Evolutionary conservation across 2,888 invertebrate species (phyloP), one percentile per base, ranked within the genome.

Genomic region (Ormyrus pomaceus): DNA sequence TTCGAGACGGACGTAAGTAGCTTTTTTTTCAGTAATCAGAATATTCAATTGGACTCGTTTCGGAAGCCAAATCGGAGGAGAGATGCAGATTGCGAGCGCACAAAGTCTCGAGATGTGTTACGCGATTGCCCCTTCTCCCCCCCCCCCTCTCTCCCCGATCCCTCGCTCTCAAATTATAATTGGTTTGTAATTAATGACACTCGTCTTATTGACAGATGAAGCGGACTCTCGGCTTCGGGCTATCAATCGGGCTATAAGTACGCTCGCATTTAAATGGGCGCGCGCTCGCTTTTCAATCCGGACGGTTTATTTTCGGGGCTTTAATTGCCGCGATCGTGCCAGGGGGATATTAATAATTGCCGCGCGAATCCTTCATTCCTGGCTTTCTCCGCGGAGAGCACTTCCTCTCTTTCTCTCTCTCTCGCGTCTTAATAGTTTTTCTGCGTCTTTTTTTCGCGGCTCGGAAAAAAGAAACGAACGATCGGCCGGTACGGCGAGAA

Each of bases 101-200:
- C 62, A n/a, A 61, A 51, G 7, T 34, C 19, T 48, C 34, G 62
- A 72, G 73, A 79, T 79, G 68, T 72, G 73, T 79, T 73, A 73
- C 73, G 79, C 64, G 73, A 73, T 79, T 79, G 46, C 13, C 6
- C 9, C 46, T 5, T 50, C 6, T 10, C n/a, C 6, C 19, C n/a
- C 9, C 73, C 13, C 34, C 19, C 51, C 9, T 19, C n/a, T n/a
- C 50, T 13, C 62, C 46, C 9, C n/a, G 6, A 61, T 6, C 64
- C 70, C 56, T 58, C 84, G 80, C 45, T 70, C 73, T 80, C 84
- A 84, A 86, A 87, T 87, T 86, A 87, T 88, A 88, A 88, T 88
- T 87, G 87, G 86, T 68, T 83, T 83, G 86, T 87, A 88, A 88
- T 88, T 88, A 88, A 88, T 87, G 87, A 86, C 85, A 86, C 83